Evolutionary conservation across 2,797 vertebrate genomes (phyloP), one percentile per base, ranked within the genome.

Genomic region (Vespertilio murinus): DNA sequence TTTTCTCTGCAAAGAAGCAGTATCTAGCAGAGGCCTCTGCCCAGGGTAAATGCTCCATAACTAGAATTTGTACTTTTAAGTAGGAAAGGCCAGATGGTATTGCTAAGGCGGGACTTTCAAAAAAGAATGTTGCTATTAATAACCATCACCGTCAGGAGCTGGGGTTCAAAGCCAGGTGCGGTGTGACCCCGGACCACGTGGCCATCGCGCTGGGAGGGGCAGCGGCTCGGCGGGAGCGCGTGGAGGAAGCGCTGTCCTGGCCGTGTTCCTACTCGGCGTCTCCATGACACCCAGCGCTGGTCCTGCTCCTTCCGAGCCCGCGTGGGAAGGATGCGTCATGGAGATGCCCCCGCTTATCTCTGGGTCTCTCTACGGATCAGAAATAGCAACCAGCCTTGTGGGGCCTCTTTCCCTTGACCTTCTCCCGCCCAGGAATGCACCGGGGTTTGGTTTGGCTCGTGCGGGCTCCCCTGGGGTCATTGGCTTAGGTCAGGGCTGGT

Each of bases 231-330:
- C 75, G 22, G 87, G 56, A 71, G 20, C 52, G 2, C 3, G 0
- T 7, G 14, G 14, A 28, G 86, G 73, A 56, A 9, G 42, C 22
- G 2, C 38, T 11, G 0, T 23, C 40, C 47, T 3, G 9, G 69
- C 74, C 18, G 0, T 8, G 1, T 25, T 49, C 64, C 1, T 23
- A 17, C 47, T 8, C 8, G 9, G n/a, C 5, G 7, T 40, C 56
- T 84, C 54, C 52, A 0, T 2, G 38, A 59, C 14, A 10, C 80
- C 16, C 38, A 4, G 45, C n/a, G 38, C 70, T 13, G 6, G 82
- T 13, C 28, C 2, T 45, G 82, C 23, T 11, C 59, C 59, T 61
- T 14, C 59, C 3, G 61, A 11, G 4, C 49, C 56, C 2, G 6
- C 18, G 28, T 4, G 0, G n/a, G 59, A 54, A 30, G 0, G 35